Base-by-base conservation (phyloP, 2,797 vertebrate genomes). In the Sternotherus odoratus region DNA sequence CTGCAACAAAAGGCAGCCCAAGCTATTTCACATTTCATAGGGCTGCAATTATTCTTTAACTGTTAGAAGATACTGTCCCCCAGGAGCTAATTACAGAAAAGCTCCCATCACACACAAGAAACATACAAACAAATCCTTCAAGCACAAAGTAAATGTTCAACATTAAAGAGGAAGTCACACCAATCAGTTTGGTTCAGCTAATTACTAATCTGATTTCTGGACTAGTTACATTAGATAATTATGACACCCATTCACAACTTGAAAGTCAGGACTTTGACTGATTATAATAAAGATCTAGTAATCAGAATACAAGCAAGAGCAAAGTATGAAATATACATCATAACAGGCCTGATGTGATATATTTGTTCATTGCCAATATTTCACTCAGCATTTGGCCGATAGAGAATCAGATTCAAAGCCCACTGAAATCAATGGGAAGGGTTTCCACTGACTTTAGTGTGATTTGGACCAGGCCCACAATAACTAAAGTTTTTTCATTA, bases 71-170 rank as follows among this genome's bases (percentile, higher is more conserved):
- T 98, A 98, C 97, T 97, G 98, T 99, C 99, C 99, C 99, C 98
- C 96, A 99, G 99, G 99, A 99, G 98, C 99, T 99, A 99, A 99
- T 99, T 99, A 99, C 98, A 98, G 98, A 98, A 99, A 99, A 99
- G 98, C 98, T 98, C 99, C 99, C 99, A 99, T 99, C 99, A 98
- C 98, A 99, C 98, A 97, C 98, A 98, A 98, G 98, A 99, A 99
- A 99, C 99, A 99, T 98, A 99, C 98, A 99, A 99, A 99, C 99
- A 99, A 99, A 99, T 99, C 99, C 98, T 99, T 99, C 99, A 99
- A 99, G 99, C 99, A 99, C 99, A 99, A 99, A 99, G 99, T 98
- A 99, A 99, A 98, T 99, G 99, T 98, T 99, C 98, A 99, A 99
- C 99, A 99, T 99, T 99, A 99, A 99, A 99, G 98, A 98, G 98